Evolutionary conservation across 2,113 vertebrate genomes (phyloP), one percentile per base, ranked within the genome.

Genomic region (Leucosticte australis): DNA sequence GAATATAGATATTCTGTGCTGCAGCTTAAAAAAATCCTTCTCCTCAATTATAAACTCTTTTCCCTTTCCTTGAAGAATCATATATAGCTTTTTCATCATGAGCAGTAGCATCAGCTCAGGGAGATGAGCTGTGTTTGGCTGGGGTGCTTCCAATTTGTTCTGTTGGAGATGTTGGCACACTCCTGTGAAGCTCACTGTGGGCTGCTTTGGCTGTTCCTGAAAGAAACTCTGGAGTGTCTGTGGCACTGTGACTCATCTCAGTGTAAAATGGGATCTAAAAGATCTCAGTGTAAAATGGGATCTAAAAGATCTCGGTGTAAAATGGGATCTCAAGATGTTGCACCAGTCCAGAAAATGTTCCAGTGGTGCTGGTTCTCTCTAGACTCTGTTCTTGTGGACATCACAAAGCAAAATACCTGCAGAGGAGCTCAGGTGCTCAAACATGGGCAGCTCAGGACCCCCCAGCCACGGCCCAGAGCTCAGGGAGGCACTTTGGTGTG

Each of bases 401-500:
- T 41, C 37, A n/a, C 41, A 69, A n/a, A 46, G 47, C 41, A 49
- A 24, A 78, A 10, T 11, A 10, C 12, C 80, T 57, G 57, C 35
- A 39, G 80, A 46, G 23, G 76, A 79, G 27, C 47, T 67, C 23
- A 2, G 0, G 11, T 31, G 59, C 46, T 37, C 71, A 7, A 7
- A 24, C 67, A 3, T 1, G 21, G n/a, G 28, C 76, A 49, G 24
- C 6, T 52, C 80, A 62, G 52, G 35, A 31, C 1, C 9, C 30
- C 78, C 46, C 73, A 71, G 42, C 20, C 3, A 3, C 3, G 10
- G n/a, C 39, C 80, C 50, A 14, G 55, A 62, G 18, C 44, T 33
- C 3, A 0, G 24, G n/a, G 24, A n/a, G 42, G 65, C 27, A n/a
- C 2, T 59, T 60, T 1, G 4, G 37, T 52, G 50, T 52, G 50